Evolutionary conservation across 2,797 vertebrate species (phyloP), one percentile per base, ranked within the genome.

Genomic region (Gallinago stenura): DNA sequence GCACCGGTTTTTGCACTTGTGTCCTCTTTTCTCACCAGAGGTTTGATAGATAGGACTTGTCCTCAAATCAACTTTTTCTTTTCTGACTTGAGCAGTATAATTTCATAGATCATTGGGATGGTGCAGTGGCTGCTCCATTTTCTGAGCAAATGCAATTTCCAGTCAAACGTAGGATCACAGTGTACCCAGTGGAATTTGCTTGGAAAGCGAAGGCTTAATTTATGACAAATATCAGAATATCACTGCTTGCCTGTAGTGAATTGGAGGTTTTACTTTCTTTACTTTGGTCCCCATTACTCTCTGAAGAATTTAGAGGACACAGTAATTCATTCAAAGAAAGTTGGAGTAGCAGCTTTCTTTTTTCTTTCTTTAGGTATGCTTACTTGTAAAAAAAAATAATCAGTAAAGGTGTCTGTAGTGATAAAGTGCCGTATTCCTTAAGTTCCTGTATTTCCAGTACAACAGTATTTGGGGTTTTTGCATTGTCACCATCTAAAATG

Each of bases 331-430:
- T 37, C 46, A 58, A 10, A 54, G 3, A 7, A 35, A 46, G 17
- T 3, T 56, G 58, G 14, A 72, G 24, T 50, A 87, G 73, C n/a
- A 56, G 53, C 58, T 88, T 91, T 37, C 8, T 12, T 54, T 77
- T 80, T 25, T 33, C 19, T 65, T 54, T 45, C 17, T 79, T 58
- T 33, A 71, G 26, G 15, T 76, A 3, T 46, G 8, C 24, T 62
- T 53, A 12, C 30, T 33, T 83, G 15, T 66, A 28, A 37, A 28
- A 66, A 71, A 75, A 56, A 37, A 37, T 4, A 37, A 37, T 19
- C 0, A 0, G 6, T 57, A 46, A 61, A 33, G 25, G 10, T 73
- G 31, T 48, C 22, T 8, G 4, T 56, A 24, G 50, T 58, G 12
- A 19, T 39, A 17, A 54, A 58, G 39, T 60, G 43, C 41, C 9